Evolutionary conservation across 2,888 invertebrate species (phyloP).

Genomic region (Blomia tropicalis): DNA sequence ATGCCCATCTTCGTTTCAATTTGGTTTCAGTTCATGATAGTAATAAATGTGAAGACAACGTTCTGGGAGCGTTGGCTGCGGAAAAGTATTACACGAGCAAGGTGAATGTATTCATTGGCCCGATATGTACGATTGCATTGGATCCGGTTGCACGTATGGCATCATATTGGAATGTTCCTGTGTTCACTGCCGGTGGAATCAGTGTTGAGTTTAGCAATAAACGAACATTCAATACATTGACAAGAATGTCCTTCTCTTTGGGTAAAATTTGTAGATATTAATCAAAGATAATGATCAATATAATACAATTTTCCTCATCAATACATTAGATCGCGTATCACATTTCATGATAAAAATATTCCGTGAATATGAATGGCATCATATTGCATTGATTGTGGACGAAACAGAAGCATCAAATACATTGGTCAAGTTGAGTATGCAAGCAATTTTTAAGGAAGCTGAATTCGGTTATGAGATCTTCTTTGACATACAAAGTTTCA

Average conservation of each 20-base stretch:
- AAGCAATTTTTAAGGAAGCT: constrained; percentile 17
- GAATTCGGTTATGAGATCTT: constrained; percentile 24
- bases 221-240: constrained; percentile 26
- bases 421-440: constrained; percentile 6
- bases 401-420: constrained; percentile 26
- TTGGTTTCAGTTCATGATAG: constrained; percentile 27
- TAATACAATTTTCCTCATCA: neutral
- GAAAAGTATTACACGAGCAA: constrained; percentile 27
- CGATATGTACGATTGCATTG: constrained; percentile 28
- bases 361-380: constrained; percentile 29
- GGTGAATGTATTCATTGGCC: constrained; percentile 28
- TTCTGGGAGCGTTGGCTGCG: constrained; percentile 27
- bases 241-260: constrained; percentile 30
- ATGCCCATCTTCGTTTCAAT: constrained; percentile 28
- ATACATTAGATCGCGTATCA: constrained; percentile 25
- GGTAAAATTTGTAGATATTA: constrained; percentile 18
- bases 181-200: constrained; percentile 48
- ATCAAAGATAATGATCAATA: neutral
- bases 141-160: constrained; percentile 30
- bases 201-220: constrained; percentile 29
- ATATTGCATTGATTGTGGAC: constrained; percentile 29
- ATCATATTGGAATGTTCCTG: constrained; percentile 50
- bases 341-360: constrained; percentile 28
- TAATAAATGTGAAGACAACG: constrained; percentile 25
- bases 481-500: constrained; percentile 19